Evolutionary conservation across 2,113 vertebrate species (phyloP).

Genomic region (Hemiprocne comata): DNA sequence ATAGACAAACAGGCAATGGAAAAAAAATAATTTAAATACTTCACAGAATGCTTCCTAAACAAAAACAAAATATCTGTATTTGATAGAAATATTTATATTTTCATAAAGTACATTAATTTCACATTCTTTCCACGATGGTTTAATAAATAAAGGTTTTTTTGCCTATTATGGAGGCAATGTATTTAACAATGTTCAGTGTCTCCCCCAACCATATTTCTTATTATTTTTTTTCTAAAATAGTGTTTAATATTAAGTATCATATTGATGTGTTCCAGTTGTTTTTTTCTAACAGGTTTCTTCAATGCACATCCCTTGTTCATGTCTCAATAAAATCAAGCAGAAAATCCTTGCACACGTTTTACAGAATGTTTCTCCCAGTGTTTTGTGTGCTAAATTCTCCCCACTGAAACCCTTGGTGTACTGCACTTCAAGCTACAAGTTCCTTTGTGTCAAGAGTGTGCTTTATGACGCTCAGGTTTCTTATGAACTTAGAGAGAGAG

Average conservation of each 20-base stretch:
- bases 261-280: neutral
- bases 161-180: neutral
- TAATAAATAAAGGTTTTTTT: neutral
- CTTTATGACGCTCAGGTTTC: neutral
- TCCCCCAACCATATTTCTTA: neutral
- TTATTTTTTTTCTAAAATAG: neutral
- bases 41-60: neutral
- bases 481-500: neutral
- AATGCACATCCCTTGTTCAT: neutral
- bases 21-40: conserved; percentile 35
- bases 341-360: neutral
- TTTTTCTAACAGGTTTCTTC: neutral
- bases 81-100: neutral
- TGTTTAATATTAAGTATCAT: neutral
- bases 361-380: neutral
- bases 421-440: neutral
- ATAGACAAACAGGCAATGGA: neutral
- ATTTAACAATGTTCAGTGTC: neutral
- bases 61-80: neutral
- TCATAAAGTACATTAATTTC: neutral
- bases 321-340: neutral
- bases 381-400: neutral
- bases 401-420: neutral
- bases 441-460: accelerated
- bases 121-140: neutral